phyloP scores from a whole-genome alignment of 1,140 invertebrate genomes.

The Aphaenogaster ashmeadi region DNA sequence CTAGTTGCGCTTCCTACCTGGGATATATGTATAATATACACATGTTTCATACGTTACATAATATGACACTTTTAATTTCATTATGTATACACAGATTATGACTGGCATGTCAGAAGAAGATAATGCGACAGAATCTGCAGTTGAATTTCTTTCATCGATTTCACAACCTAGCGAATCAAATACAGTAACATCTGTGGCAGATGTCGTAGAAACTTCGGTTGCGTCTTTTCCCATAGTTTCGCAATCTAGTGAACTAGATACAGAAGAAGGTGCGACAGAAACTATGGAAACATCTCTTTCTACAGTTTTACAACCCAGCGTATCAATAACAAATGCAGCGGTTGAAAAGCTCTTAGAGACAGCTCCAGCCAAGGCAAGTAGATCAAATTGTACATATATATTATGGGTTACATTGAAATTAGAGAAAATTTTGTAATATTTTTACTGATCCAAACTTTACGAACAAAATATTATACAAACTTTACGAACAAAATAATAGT shows the following conservation, averaged over 20 bases:
- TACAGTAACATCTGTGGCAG: not conserved
- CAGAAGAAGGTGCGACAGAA: slow-evolving; percentile 51
- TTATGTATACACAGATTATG: slow-evolving; percentile 76
- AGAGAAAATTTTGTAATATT: not conserved
- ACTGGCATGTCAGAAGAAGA: slow-evolving; percentile 78
- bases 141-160: slow-evolving; percentile 63
- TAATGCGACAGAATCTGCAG: slow-evolving; percentile 66
- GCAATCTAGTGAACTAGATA: not conserved
- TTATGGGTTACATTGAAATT: not conserved
- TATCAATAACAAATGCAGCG: slow-evolving; percentile 85
- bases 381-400: not conserved
- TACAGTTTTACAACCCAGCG: slow-evolving; percentile 72
- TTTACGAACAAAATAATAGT: not conserved
- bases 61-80: not conserved
- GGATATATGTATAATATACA: not conserved
- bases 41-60: not conserved
- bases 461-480: not conserved
- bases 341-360: slow-evolving; percentile 88
- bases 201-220: slow-evolving; percentile 60
- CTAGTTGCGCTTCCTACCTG: no score
- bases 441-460: not conserved
- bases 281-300: slow-evolving; percentile 68
- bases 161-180: slow-evolving; percentile 78
- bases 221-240: slow-evolving; percentile 60
- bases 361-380: slow-evolving; percentile 85